Evolutionary conservation across 2,888 invertebrate species (phyloP).

Genomic region (Acleris literana): DNA sequence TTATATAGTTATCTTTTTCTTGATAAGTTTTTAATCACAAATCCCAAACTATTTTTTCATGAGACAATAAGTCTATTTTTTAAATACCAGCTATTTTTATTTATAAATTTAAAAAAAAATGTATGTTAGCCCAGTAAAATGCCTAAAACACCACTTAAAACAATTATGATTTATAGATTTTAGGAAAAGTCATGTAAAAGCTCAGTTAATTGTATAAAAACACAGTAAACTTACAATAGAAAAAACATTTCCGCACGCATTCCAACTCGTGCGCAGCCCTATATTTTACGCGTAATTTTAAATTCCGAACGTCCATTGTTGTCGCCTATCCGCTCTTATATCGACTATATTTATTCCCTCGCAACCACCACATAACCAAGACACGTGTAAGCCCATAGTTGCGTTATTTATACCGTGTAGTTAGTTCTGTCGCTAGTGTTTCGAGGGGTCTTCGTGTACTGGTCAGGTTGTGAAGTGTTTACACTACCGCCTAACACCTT

Average conservation of each 20-base stretch:
- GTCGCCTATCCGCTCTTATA: slow-evolving; percentile 69
- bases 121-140: too few species aligned
- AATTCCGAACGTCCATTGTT: slow-evolving; percentile 74
- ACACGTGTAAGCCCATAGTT: slow-evolving; percentile 33
- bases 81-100: too few species aligned
- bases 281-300: slow-evolving; percentile 71
- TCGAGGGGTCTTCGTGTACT: slow-evolving; percentile 42
- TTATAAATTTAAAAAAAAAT: too few species aligned
- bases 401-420: slow-evolving; percentile 34
- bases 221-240: neutral
- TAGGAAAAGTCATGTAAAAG: neutral
- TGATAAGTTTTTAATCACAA: neutral
- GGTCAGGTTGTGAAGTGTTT: slow-evolving; percentile 45
- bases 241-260: slow-evolving; percentile 8
- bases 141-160: too few species aligned
- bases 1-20: too few species aligned
- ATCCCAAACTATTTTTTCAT: neutral
- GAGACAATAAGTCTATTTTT: too few species aligned
- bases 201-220: neutral
- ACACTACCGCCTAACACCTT: slow-evolving; percentile 55
- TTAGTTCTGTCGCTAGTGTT: slow-evolving; percentile 31
- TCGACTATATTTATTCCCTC: slow-evolving; percentile 67
- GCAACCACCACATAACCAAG: slow-evolving; percentile 48
- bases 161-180: too few species aligned
- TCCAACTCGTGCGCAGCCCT: slow-evolving; percentile 53